Base-by-base conservation (phyloP, 1,140 invertebrate genomes). In the Drosophila tsacasi region DNA sequence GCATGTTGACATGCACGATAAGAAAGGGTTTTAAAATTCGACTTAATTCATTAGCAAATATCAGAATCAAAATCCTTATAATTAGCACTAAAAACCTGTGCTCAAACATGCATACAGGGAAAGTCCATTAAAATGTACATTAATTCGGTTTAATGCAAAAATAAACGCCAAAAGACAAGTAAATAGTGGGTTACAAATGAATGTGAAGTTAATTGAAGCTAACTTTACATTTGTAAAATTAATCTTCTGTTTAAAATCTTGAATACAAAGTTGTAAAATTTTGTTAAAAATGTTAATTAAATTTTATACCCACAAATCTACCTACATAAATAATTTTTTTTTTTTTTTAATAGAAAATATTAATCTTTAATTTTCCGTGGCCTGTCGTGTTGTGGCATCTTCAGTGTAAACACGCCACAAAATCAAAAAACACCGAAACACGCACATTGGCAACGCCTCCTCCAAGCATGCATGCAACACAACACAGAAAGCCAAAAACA, bases 21-120 rank as follows among this genome's bases (percentile, higher is more conserved):
- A 50, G 57, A 58, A 64, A 37, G 50, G 46, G 23, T 64, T 86
- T 79, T 54, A 78, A 78, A 75, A 54, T 54, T 6, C 64, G 83
- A 89, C 77, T 75, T 75, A 72, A 84, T 84, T 90, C 81, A 81
- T 87, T 87, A 90, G 76, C 55, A 65, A 69, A 83, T 83, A 84
- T 87, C 54, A 62, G 66, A n/a, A n/a, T n/a, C 68, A 59, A 63
- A 46, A 54, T 19, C 17, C 44, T 17, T 73, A 49, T 64, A 57
- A 64, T 65, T 59, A 42, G 7, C 39, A 67, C 69, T 49, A 32
- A n/a, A 17, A 72, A 21, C 25, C 21, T 12, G 39, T 60, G 25
- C n/a, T 17, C 35, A 35, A 46, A 52, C 52, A 21, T 40, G 52
- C 47, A 42, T 55, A 86, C 79, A 82, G 19, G 58, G 17, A 69